phyloP scores from a whole-genome alignment of 2,888 invertebrate species.

The Danaus chrysippus region DNA sequence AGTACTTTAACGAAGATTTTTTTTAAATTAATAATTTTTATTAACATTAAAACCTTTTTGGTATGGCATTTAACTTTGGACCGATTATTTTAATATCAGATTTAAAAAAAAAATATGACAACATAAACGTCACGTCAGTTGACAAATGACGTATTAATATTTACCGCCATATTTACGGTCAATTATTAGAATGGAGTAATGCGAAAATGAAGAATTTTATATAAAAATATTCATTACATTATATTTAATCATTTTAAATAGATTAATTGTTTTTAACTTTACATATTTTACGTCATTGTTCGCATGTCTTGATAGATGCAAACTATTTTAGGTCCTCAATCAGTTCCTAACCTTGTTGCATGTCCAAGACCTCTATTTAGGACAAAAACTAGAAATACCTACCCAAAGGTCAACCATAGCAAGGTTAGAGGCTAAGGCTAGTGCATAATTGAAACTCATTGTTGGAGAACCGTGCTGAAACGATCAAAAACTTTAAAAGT shows the following conservation, averaged over 20 bases:
- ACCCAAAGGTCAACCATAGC: conserved; percentile 3
- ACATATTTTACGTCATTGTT: not conserved
- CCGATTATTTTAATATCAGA: too few relatives aligned
- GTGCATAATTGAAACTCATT: conserved; percentile 6
- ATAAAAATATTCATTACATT: not conserved
- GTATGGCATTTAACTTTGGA: too few relatives aligned
- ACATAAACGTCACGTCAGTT: too few relatives aligned
- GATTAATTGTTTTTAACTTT: not conserved
- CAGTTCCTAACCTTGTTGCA: conserved; percentile 5
- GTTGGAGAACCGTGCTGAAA: conserved; percentile 2
- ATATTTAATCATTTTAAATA: not conserved
- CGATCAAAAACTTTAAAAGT: not conserved
- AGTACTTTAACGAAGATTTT: too few relatives aligned
- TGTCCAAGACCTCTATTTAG: conserved; percentile 18
- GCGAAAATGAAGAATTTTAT: conserved; percentile 1
- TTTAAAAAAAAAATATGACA: too few relatives aligned
- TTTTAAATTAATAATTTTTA: too few relatives aligned
- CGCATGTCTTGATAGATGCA: not conserved
- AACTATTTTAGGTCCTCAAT: conserved; percentile 1
- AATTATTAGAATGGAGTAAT: conserved; percentile 24
- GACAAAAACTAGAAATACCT: conserved; percentile 19
- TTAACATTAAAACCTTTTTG: too few relatives aligned
- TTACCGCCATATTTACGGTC: conserved; percentile 40
- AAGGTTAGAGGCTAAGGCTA: conserved; percentile 7
- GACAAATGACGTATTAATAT: conserved; percentile 39